A percentile compares a stretch with the other conserved stretches of the same genome.
Conservation (phyloP, 2,113 vertebrate species). For the Hyla sarda region DNA sequence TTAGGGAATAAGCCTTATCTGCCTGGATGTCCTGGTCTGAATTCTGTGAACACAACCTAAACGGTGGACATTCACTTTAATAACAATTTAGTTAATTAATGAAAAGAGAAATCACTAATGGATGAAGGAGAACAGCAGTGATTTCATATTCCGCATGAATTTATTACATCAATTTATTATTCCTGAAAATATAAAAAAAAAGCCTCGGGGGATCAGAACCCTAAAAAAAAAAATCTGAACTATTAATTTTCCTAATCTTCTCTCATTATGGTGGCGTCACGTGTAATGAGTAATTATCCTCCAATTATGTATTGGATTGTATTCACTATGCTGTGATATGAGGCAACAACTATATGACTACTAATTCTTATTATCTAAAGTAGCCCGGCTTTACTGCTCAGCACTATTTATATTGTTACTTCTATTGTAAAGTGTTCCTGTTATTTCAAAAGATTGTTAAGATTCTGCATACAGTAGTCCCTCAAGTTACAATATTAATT, state of each 20-base stretch:
- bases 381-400: background rate
- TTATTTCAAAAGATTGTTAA: too few species aligned
- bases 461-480: too few species aligned
- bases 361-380: background rate
- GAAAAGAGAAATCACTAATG: background rate
- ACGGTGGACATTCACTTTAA: background rate
- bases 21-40: too few species aligned
- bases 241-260: slow-evolving; percentile 22
- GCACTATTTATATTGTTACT: too few species aligned
- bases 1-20: too few species aligned
- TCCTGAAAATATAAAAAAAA: background rate
- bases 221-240: background rate
- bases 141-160: background rate
- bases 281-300: slow-evolving; percentile 4
- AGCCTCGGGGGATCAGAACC: background rate
- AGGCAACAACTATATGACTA: background rate
- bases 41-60: too few species aligned
- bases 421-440: too few species aligned
- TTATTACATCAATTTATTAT: background rate
- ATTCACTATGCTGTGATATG: background rate
- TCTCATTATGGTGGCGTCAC: background rate
- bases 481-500: too few species aligned
- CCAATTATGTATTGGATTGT: background rate
- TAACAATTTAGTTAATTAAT: background rate
- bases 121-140: too few species aligned